Percentiles rank a stretch among this genome's conserved stretches.
These are phyloP conservation scores for Thamnaconus septentrionalis DNA, from an alignment of 2,113 vertebrate genomes.

Conservation along the genomic window DNA sequence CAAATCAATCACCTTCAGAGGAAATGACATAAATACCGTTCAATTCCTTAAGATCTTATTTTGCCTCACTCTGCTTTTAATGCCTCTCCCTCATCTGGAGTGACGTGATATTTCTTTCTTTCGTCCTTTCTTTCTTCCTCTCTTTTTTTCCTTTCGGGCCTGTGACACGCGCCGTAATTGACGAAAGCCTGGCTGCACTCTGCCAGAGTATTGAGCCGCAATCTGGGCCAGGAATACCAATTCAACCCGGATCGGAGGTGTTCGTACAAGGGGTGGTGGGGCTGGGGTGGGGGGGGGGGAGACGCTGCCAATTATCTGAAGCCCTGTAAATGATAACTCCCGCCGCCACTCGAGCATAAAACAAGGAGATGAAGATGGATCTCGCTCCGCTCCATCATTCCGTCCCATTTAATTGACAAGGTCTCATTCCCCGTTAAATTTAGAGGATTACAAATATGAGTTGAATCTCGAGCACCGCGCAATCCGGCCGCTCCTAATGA, in stretches of 20 bases:
- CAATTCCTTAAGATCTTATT: constrained; percentile 70
- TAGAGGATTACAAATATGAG: constrained; percentile 96
- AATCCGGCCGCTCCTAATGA: constrained; percentile 85
- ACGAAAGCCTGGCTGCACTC: constrained; percentile 70
- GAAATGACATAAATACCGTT: constrained; percentile 73
- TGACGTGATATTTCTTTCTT: constrained; percentile 62
- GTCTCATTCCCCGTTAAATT: constrained; percentile 90
- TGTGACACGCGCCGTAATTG: constrained; percentile 66
- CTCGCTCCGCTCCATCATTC: constrained; percentile 96
- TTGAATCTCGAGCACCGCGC: constrained; percentile 83
- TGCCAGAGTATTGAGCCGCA: constrained; percentile 67
- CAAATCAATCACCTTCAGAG: constrained; percentile 70
- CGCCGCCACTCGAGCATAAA: constrained; percentile 89
- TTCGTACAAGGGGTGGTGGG: constrained; percentile 62
- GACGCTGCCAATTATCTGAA: constrained; percentile 91
- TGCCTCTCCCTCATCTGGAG: constrained; percentile 67
- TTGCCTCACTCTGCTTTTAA: constrained; percentile 60
- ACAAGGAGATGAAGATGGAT: constrained; percentile 98
- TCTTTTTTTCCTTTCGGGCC: not conserved
- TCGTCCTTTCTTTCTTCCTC: too few species aligned
- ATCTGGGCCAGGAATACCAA: constrained; percentile 77
- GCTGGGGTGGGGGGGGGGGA: constrained; percentile 12
- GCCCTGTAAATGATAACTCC: constrained; percentile 91
- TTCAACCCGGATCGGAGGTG: constrained; percentile 83
- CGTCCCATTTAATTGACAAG: constrained; percentile 98